phyloP scores from a whole-genome alignment of 2,113 vertebrate genomes.

The Gracilinanus agilis region DNA sequence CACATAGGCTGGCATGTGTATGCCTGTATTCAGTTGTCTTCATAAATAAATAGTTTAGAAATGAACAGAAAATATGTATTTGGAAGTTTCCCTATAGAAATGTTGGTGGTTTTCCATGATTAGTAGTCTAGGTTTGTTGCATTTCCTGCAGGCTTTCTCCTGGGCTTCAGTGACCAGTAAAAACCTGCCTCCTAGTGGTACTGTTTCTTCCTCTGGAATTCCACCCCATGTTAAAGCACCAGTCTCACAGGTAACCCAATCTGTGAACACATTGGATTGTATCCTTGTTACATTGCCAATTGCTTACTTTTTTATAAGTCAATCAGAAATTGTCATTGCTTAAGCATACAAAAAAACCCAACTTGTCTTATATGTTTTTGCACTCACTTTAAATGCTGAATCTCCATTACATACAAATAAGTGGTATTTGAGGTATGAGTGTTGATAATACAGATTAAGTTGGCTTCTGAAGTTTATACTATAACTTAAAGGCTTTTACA shows the following conservation, averaged over 20 bases:
- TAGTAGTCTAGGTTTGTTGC: slow-evolving; percentile 89
- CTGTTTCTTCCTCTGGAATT: slow-evolving; percentile 95
- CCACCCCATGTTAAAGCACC: slow-evolving; percentile 97
- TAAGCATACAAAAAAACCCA: slow-evolving; percentile 76
- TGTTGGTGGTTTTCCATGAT: slow-evolving; percentile 88
- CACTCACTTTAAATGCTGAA: slow-evolving; percentile 77
- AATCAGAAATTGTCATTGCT: slow-evolving; percentile 81
- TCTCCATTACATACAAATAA: slow-evolving; percentile 73
- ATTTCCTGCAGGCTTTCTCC: slow-evolving; percentile 96
- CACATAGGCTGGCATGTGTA: slow-evolving; percentile 77
- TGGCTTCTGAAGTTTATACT: slow-evolving; percentile 65
- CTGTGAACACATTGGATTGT: slow-evolving; percentile 89
- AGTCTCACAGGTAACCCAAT: slow-evolving; percentile 95
- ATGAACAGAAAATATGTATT: slow-evolving; percentile 81
- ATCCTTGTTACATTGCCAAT: slow-evolving; percentile 87
- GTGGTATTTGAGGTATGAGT: slow-evolving; percentile 80
- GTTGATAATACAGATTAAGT: slow-evolving; percentile 73
- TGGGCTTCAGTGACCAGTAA: slow-evolving; percentile 99
- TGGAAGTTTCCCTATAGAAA: slow-evolving; percentile 85
- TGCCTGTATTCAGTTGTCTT: slow-evolving; percentile 76
- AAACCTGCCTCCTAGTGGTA: slow-evolving; percentile 98
- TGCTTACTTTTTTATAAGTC: slow-evolving; percentile 84
- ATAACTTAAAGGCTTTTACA: slow-evolving; percentile 74
- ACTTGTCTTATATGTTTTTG: slow-evolving; percentile 81
- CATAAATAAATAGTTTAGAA: slow-evolving; percentile 66